A percentile compares a stretch with the other conserved stretches of the same genome.
These are phyloP conservation scores for Actinia tenebrosa DNA, from an alignment of 64 coral and sea anemone species.

Conservation along the genomic window DNA sequence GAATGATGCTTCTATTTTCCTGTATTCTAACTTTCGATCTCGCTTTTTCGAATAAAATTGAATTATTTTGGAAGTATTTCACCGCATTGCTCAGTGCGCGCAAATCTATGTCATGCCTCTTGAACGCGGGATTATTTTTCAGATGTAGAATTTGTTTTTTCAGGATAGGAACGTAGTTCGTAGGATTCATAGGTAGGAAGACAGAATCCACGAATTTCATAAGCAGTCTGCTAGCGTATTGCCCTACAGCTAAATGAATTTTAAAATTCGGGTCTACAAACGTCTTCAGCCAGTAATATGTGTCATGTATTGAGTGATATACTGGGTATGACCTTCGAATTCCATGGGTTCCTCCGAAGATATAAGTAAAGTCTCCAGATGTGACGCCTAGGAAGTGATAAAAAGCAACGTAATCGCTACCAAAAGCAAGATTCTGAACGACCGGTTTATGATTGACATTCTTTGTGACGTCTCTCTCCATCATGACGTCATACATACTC, in stretches of 20 bases:
- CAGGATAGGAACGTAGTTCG: slow-evolving; percentile 34
- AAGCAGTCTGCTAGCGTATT: slow-evolving; percentile 52
- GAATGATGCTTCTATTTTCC: slow-evolving; percentile 6
- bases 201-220: slow-evolving; percentile 56
- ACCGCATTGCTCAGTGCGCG: slow-evolving; percentile 37
- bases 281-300: slow-evolving; percentile 74
- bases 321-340: slow-evolving; percentile 55
- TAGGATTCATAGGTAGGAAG: slow-evolving; percentile 61
- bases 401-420: slow-evolving; percentile 62
- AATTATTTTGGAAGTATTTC: slow-evolving; percentile 33
- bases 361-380: slow-evolving; percentile 46
- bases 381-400: slow-evolving; percentile 56
- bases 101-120: slow-evolving; percentile 32
- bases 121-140: slow-evolving; percentile 6
- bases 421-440: slow-evolving; percentile 66
- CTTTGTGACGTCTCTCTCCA: slow-evolving; percentile 59
- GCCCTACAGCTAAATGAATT: slow-evolving; percentile 57
- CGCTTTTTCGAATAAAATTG: slow-evolving; percentile 24
- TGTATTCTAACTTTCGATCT: slow-evolving; percentile 36
- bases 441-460: background rate
- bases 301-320: slow-evolving; percentile 93
- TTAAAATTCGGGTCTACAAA: slow-evolving; percentile 79
- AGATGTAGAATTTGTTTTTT: slow-evolving; percentile 11
- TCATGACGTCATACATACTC: slow-evolving; percentile 84
- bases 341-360: slow-evolving; percentile 30